These are phyloP conservation scores for Macroglossus sobrinus DNA, from an alignment of 2,113 vertebrate species.

Conservation along the genomic window DNA sequence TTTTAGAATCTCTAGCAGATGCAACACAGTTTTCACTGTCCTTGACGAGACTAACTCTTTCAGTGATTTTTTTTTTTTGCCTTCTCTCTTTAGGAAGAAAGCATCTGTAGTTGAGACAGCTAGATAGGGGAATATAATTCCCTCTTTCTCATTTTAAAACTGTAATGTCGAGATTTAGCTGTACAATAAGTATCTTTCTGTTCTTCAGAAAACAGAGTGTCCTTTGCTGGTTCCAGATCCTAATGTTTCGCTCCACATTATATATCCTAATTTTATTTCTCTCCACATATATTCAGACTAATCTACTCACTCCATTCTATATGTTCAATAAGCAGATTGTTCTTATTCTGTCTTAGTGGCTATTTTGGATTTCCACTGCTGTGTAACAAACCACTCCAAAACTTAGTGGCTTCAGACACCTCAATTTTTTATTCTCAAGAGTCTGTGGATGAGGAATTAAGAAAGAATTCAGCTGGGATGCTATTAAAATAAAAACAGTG, in stretches of 20 bases:
- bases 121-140: neutral
- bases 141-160: conserved; percentile 28
- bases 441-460: neutral
- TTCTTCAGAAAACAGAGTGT: conserved; percentile 12
- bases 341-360: neutral
- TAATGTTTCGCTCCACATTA: neutral
- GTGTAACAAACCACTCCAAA: neutral
- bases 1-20: conserved; percentile 2
- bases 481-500: neutral
- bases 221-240: neutral
- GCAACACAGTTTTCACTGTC: conserved; percentile 13
- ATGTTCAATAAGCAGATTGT: neutral
- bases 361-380: conserved; percentile 9
- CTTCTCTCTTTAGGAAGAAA: conserved; percentile 31
- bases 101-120: neutral
- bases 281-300: neutral
- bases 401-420: neutral
- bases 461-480: neutral
- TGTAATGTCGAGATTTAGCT: conserved; percentile 1
- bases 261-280: neutral
- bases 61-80: neutral
- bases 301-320: neutral
- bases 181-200: conserved; percentile 47
- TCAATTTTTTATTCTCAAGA: neutral
- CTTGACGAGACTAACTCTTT: neutral